These are phyloP conservation scores for Poecile atricapillus DNA, from an alignment of 2,113 vertebrate species.

Conservation along the genomic window DNA sequence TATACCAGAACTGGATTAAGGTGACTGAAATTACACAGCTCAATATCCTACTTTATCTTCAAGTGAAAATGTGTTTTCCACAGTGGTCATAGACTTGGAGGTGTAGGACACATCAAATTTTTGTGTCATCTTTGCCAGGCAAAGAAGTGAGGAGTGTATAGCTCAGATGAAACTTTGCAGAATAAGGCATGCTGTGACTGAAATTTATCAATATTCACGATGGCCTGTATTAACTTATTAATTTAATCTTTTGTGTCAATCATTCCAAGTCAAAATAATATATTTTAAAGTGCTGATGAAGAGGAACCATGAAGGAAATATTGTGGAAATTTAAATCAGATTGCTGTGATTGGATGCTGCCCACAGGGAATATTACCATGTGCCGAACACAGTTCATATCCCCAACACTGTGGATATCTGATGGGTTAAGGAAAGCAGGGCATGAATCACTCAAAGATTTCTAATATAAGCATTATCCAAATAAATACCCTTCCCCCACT, in stretches of 20 bases:
- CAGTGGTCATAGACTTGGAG: background rate
- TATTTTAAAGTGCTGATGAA: background rate
- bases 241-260: background rate
- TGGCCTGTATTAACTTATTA: background rate
- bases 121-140: background rate
- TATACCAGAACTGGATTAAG: background rate
- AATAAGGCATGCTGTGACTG: background rate
- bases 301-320: background rate
- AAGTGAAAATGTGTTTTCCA: background rate
- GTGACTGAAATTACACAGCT: background rate
- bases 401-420: background rate
- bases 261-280: background rate
- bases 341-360: background rate
- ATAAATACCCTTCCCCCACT: conserved; percentile 16
- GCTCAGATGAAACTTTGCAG: background rate
- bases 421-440: background rate
- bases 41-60: background rate
- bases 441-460: background rate
- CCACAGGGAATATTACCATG: background rate
- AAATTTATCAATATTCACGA: background rate
- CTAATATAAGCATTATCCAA: background rate
- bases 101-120: background rate
- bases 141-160: background rate
- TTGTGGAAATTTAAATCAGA: background rate
- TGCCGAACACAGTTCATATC: background rate